phyloP scores from a whole-genome alignment of 1,140 invertebrate species.

The Acromyrmex heyeri region DNA sequence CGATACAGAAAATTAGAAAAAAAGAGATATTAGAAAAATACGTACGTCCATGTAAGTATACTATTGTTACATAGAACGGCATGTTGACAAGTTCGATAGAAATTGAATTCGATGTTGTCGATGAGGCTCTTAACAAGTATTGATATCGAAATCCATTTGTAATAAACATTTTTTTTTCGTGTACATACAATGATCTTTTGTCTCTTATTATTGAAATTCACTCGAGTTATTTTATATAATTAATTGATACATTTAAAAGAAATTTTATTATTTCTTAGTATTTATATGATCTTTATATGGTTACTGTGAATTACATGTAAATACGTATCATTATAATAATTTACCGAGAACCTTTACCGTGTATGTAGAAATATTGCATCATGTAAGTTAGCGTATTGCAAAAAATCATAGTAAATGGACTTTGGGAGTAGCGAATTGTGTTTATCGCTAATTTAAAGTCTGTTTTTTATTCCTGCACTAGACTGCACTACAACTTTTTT shows the following conservation, averaged over 20 bases:
- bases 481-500: no score
- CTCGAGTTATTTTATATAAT: neutral
- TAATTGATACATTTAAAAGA: neutral
- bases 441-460: neutral
- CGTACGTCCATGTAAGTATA: conserved; percentile 46
- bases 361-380: neutral
- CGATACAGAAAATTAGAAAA: conserved; percentile 16
- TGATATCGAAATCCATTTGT: neutral
- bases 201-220: neutral
- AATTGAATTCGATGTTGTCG: neutral
- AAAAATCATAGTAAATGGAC: neutral
- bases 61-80: neutral
- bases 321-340: neutral
- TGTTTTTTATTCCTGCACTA: neutral
- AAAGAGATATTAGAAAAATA: conserved; percentile 21
- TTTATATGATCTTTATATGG: neutral
- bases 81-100: neutral
- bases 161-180: neutral
- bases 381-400: neutral
- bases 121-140: neutral
- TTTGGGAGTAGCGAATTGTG: neutral
- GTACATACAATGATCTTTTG: neutral
- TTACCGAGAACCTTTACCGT: neutral
- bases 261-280: neutral
- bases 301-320: neutral